Evolutionary conservation across 2,888 invertebrate genomes (phyloP).

Genomic region (Drosophila hamatofila): DNA sequence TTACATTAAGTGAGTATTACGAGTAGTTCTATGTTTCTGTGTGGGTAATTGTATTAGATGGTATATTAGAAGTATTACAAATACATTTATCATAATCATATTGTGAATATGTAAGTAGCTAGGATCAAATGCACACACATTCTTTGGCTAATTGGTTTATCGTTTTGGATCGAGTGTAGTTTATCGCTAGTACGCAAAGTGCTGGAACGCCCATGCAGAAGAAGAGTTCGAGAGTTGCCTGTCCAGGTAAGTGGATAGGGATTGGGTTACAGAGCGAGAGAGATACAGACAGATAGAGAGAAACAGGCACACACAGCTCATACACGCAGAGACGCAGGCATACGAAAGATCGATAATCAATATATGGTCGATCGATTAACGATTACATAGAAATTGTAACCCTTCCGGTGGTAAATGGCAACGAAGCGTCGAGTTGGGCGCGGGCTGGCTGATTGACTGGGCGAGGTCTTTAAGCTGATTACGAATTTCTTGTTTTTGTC

Average conservation of each 20-base stretch:
- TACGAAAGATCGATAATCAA: conserved; percentile 18
- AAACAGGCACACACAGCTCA: conserved; percentile 32
- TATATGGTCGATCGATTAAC: conserved; percentile 18
- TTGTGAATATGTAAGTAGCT: conserved; percentile 46
- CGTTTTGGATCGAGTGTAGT: conserved; percentile 28
- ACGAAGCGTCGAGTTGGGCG: conserved; percentile 77
- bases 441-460: conserved; percentile 82
- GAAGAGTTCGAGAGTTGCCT: conserved; percentile 43
- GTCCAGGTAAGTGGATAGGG: conserved; percentile 25
- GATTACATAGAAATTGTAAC: conserved; percentile 24
- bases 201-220: conserved; percentile 60
- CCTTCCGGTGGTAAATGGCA: conserved; percentile 32
- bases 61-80: conserved; percentile 44
- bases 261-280: conserved; percentile 5
- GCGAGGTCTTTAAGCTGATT: conserved; percentile 20
- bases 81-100: conserved; percentile 55
- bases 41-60: conserved; percentile 38
- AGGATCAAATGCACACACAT: conserved; percentile 56
- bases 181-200: conserved; percentile 22
- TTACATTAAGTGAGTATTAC: conserved; percentile 55
- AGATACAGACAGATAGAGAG: not conserved
- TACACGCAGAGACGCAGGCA: conserved; percentile 7
- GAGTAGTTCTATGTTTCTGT: conserved; percentile 42
- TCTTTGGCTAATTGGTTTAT: conserved; percentile 34
- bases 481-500: conserved; percentile 17